Base-by-base conservation (phyloP, 2,888 invertebrate species). In the Hydroisotoma schaefferi region DNA sequence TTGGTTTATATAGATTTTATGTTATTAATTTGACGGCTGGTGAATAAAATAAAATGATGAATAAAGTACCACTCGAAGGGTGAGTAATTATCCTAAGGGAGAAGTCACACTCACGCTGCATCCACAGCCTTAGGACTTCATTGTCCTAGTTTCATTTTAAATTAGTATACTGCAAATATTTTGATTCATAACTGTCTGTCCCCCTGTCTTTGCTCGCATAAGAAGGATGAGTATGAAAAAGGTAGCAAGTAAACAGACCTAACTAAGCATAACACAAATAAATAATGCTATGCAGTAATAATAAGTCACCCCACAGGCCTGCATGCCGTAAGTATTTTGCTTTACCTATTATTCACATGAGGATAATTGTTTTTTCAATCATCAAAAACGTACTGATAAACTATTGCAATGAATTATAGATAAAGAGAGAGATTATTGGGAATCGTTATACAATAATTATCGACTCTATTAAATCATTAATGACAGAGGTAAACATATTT, bases 91-190 rank as follows among this genome's bases (percentile, higher is more conserved):
- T n/a, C n/a, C n/a, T 15, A 15, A 40, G 40, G 3, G 5, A 15
- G 40, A 40, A 40, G 15, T 40, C 20, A 40, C 40, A 40, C 40
- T n/a, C n/a, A n/a, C n/a, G n/a, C n/a, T n/a, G n/a, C 25, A 47
- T n/a, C 4, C 54, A 59, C 57, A 59, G 63, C 63, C 63, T 56
- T 47, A 61, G 63, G 67, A 63, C 54, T 57, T 63, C 60, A 63
- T 63, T 63, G 67, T 61, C 63, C 67, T 60, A 67, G 61, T 54
- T 67, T 61, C 61, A 61, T 67, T 67, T 63, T 46, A 57, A 58
- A 61, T 59, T 55, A 61, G 57, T 55, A 48, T 54, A 66, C 61
- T 61, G 67, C 59, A 67, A 67, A 67, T 67, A 67, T 67, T 67
- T 67, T 67, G 63, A 63, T 67, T 63, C 63, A 58, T 59, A 58